phyloP scores from a whole-genome alignment of 2,113 vertebrate species.

The Leptodactylus fuscus region DNA sequence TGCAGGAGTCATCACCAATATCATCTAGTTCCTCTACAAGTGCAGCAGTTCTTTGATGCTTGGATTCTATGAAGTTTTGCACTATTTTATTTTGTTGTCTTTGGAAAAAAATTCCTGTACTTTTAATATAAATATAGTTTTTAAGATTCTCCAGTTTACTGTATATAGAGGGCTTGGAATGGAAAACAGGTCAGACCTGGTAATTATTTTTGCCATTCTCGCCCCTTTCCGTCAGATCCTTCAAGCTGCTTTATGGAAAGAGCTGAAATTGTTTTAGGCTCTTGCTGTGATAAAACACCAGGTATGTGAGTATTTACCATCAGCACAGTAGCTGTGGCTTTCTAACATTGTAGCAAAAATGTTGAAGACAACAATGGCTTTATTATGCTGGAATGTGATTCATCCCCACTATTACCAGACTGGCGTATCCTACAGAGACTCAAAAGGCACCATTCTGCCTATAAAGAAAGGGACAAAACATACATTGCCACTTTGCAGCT shows the following conservation, averaged over 20 bases:
- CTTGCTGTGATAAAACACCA: neutral
- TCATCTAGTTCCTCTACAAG: neutral
- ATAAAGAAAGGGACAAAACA: neutral
- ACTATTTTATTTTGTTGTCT: neutral
- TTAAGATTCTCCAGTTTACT: neutral
- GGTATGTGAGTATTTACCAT: neutral
- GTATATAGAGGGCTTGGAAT: neutral
- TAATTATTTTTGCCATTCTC: neutral
- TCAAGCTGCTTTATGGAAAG: conserved; percentile 3
- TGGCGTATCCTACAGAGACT: neutral
- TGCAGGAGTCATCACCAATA: neutral
- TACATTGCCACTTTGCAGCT: neutral
- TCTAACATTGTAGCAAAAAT: neutral
- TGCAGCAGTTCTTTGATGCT: neutral
- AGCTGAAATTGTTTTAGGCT: neutral
- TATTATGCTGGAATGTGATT: conserved; percentile 22
- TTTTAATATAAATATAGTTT: too few species aligned
- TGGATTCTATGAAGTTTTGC: neutral
- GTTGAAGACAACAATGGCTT: neutral
- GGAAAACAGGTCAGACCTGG: neutral
- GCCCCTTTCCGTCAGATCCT: neutral
- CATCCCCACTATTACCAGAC: neutral
- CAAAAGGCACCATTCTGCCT: neutral
- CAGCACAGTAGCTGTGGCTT: neutral
- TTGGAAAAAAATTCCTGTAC: too few species aligned